Evolutionary conservation across 2,888 invertebrate species (phyloP).

Genomic region (Petrolisthes cinctipes): DNA sequence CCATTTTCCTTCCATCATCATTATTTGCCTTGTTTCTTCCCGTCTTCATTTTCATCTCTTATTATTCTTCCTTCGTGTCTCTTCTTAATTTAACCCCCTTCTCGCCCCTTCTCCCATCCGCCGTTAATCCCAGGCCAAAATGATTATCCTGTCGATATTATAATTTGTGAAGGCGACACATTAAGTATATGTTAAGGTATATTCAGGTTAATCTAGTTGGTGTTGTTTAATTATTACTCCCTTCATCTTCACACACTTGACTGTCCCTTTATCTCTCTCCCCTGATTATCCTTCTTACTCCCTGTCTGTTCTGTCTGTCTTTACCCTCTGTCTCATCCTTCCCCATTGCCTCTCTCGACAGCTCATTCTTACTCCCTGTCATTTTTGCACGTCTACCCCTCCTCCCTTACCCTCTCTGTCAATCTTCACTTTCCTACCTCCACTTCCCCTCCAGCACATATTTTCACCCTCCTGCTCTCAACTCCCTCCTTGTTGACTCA

Average conservation of each 20-base stretch:
- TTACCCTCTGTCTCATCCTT: neutral
- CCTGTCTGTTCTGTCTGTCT: neutral
- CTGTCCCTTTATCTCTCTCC: neutral
- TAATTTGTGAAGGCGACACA: no score
- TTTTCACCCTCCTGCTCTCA: neutral
- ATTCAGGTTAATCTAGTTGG: no score
- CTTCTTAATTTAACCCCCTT: neutral
- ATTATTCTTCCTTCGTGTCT: neutral
- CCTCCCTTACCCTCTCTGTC: neutral
- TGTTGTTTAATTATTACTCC: no score
- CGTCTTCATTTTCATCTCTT: neutral
- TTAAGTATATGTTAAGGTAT: no score
- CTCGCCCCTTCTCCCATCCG: neutral
- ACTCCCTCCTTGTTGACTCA: neutral
- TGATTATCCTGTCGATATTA: no score
- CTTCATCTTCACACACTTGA: neutral
- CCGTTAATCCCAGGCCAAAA: no score
- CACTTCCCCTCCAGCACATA: no score
- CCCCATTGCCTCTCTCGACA: neutral
- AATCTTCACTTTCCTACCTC: no score
- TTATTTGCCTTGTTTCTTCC: neutral
- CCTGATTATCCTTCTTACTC: neutral
- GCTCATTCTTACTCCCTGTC: neutral
- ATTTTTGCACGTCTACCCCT: neutral
- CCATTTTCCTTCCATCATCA: neutral